phyloP scores from a whole-genome alignment of 2,888 invertebrate species.

The Theristus sp. region DNA sequence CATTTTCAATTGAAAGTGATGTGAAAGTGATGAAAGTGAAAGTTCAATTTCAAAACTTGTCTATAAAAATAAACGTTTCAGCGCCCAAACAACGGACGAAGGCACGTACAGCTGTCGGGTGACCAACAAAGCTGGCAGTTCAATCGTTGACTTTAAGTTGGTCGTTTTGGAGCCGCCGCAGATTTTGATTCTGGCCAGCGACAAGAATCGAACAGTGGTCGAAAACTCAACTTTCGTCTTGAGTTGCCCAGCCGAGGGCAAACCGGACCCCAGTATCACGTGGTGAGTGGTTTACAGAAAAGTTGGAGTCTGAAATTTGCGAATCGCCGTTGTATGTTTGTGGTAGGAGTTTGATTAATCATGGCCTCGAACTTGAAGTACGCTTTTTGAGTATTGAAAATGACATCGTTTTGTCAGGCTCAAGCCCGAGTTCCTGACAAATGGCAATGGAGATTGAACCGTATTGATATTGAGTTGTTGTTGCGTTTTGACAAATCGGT shows the following conservation, averaged over 20 bases:
- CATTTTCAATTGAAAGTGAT: too few species aligned
- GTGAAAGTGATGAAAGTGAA: too few species aligned
- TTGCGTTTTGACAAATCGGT: too few species aligned
- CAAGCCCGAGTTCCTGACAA: too few species aligned
- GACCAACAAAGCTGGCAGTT: slow-evolving; percentile 30
- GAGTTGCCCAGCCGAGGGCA: slow-evolving; percentile 32
- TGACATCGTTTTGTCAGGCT: too few species aligned
- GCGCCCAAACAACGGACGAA: slow-evolving; percentile 16
- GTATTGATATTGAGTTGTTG: too few species aligned
- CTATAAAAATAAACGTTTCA: slow-evolving; percentile 11
- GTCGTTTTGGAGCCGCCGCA: slow-evolving; percentile 25
- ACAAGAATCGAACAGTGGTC: slow-evolving; percentile 18
- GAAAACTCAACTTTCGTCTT: slow-evolving; percentile 26
- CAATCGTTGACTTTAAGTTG: slow-evolving; percentile 28
- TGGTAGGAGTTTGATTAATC: too few species aligned
- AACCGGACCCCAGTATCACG: slow-evolving; percentile 31
- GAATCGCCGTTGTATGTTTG: neutral
- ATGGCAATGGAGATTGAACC: too few species aligned
- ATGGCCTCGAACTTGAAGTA: too few species aligned
- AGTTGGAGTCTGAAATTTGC: neutral
- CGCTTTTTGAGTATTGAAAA: too few species aligned
- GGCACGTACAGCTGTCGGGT: slow-evolving; percentile 20
- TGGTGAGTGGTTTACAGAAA: slow-evolving; percentile 21
- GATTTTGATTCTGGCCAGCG: slow-evolving; percentile 19
- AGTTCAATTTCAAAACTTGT: too few species aligned